These are phyloP conservation scores for Zeugodacus cucurbitae DNA, from an alignment of 1,140 invertebrate species.

Conservation along the genomic window DNA sequence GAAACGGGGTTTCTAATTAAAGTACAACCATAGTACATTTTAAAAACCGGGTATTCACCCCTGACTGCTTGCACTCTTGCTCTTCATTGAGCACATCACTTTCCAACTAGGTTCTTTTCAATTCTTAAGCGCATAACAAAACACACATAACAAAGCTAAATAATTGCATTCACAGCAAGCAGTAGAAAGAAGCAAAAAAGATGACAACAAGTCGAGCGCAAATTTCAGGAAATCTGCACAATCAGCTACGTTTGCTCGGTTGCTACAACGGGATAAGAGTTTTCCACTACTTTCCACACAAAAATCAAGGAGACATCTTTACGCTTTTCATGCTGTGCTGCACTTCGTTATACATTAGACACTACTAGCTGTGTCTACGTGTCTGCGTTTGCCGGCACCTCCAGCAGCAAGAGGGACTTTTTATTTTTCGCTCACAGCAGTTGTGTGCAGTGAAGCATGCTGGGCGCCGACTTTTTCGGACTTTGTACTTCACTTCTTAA, in stretches of 20 bases:
- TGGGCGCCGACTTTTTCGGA: constrained; percentile 7
- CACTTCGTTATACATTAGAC: neutral
- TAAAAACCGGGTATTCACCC: too few relatives aligned
- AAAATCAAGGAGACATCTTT: neutral
- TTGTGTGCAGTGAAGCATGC: neutral
- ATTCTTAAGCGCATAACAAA: neutral
- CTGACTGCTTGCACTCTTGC: too few relatives aligned
- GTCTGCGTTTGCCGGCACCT: neutral
- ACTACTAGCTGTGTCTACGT: neutral
- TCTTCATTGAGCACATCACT: neutral
- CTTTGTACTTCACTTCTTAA: constrained; percentile 24
- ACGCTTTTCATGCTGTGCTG: neutral
- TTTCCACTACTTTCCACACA: neutral
- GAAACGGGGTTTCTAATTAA: too few relatives aligned
- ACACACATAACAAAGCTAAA: neutral
- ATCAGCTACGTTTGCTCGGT: neutral
- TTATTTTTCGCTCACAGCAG: neutral
- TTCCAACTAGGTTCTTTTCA: neutral
- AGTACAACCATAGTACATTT: too few relatives aligned
- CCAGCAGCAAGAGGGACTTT: neutral
- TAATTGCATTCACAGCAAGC: neutral
- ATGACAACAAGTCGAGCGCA: neutral
- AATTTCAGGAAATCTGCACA: neutral
- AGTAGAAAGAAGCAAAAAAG: neutral
- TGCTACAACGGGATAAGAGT: neutral